Percentiles rank a stretch among this genome's conserved stretches.
These are phyloP conservation scores for Saccopteryx leptura DNA, from an alignment of 2,113 vertebrate species.

Conservation along the genomic window DNA sequence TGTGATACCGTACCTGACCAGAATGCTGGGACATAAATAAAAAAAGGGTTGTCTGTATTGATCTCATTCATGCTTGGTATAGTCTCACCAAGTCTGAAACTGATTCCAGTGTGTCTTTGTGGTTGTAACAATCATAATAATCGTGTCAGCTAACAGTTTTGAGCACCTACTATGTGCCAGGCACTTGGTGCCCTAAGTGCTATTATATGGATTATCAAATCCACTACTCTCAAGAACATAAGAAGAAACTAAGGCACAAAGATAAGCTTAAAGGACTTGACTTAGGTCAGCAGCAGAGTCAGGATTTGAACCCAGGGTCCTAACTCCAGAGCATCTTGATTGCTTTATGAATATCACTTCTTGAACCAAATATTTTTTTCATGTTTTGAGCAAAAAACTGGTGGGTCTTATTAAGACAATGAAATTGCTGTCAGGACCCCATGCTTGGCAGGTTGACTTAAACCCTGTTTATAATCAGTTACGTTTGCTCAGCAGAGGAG, in stretches of 20 bases:
- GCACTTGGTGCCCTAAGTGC: background rate
- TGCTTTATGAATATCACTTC: background rate
- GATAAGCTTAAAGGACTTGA: background rate
- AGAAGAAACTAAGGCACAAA: background rate
- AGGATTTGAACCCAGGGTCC: background rate
- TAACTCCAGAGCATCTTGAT: background rate
- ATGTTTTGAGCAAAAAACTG: background rate
- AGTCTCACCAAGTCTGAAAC: background rate
- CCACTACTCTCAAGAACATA: background rate
- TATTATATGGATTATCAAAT: background rate
- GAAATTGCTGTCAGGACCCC: background rate
- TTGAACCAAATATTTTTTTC: background rate
- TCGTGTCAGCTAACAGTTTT: background rate
- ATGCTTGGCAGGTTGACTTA: background rate
- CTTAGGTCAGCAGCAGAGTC: background rate
- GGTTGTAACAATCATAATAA: background rate
- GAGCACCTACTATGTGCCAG: background rate
- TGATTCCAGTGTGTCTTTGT: background rate
- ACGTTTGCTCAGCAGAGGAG: background rate
- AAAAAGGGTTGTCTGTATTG: background rate
- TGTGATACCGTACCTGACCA: accelerated
- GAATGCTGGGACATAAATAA: background rate
- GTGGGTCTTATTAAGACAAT: background rate
- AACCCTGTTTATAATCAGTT: background rate
- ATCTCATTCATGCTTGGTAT: background rate